Percentiles rank a stretch among this genome's conserved stretches.
phyloP scores from a whole-genome alignment of 2,113 vertebrate species.

The Pogona vitticeps region DNA sequence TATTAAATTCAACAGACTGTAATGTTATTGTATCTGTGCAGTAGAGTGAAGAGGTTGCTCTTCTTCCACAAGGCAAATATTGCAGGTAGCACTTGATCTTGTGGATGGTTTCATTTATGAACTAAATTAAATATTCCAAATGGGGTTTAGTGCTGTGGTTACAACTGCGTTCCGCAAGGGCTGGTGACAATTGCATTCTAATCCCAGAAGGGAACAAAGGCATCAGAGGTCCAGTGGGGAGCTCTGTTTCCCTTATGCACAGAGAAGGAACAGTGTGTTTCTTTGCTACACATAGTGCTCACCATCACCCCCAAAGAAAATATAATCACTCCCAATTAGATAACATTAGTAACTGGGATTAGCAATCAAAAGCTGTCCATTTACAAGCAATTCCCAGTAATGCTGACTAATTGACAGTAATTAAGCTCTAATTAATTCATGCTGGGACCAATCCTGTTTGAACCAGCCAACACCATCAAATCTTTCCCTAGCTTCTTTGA shows the following conservation, averaged over 20 bases:
- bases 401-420: constrained; percentile 63
- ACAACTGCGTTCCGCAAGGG: not conserved
- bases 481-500: constrained; percentile 36
- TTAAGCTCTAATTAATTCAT: constrained; percentile 61
- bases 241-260: not conserved
- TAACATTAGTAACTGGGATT: constrained; percentile 48
- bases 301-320: constrained; percentile 30
- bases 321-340: constrained; percentile 53
- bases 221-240: too few species aligned
- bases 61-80: not conserved
- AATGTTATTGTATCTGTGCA: too few species aligned
- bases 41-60: too few species aligned
- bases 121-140: not conserved
- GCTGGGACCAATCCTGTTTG: constrained; percentile 50
- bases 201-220: not conserved
- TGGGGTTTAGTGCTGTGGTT: not conserved
- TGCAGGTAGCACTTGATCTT: not conserved
- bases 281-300: constrained; percentile 3
- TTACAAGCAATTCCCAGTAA: constrained; percentile 56
- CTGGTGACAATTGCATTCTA: not conserved
- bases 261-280: not conserved
- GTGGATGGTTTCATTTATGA: not conserved
- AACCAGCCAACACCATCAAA: constrained; percentile 21
- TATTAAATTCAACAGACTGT: not conserved
- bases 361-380: constrained; percentile 57